Percentiles rank a stretch among this genome's conserved stretches.
Conservation (phyloP, 1,140 invertebrate species). For the Heliconius melpomene region DNA sequence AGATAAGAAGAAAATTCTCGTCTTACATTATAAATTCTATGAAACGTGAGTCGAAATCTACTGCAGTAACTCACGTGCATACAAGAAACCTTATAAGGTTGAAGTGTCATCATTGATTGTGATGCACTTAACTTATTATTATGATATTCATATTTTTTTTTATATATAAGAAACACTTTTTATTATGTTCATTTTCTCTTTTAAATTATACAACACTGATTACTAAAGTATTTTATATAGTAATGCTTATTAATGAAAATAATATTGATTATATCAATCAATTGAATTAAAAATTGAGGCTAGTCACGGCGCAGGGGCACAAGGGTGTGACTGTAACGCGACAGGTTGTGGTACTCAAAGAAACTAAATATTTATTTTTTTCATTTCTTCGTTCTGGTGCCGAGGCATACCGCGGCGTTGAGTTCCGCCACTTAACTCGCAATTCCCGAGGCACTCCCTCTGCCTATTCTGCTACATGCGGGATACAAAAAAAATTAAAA, state of each 20-base stretch:
- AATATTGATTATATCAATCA: no score
- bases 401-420: no score
- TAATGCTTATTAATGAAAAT: background rate
- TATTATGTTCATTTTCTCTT: background rate
- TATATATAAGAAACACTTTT: background rate
- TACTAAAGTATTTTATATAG: background rate
- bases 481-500: no score
- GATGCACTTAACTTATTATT: constrained; percentile 1
- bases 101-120: constrained; percentile 16
- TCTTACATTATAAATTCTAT: background rate
- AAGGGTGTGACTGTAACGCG: no score
- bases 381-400: no score
- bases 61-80: constrained; percentile 39
- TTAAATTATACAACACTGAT: background rate
- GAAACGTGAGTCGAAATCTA: background rate
- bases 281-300: no score
- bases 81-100: constrained; percentile 43
- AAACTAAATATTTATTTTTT: no score
- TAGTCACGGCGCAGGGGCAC: no score
- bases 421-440: no score
- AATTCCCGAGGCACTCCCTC: no score
- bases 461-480: no score
- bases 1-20: background rate
- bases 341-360: no score
- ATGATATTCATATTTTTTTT: background rate